phyloP scores from a whole-genome alignment of 2,797 vertebrate species.

The Poecilia gillii region DNA sequence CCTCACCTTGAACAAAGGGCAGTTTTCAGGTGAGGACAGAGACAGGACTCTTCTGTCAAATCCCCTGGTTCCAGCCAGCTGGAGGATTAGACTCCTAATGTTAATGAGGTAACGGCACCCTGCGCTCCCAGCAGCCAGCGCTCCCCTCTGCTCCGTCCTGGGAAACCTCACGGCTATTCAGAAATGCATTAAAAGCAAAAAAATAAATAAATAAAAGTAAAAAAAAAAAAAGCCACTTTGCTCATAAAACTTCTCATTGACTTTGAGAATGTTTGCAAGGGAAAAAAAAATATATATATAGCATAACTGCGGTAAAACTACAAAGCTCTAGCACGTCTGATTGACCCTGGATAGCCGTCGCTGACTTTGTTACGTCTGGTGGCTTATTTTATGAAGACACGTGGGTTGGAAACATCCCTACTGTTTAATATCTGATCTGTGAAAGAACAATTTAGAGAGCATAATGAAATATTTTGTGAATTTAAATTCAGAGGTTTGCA shows the following conservation, averaged over 20 bases:
- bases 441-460: too few relatives aligned
- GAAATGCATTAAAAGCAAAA: constrained; percentile 12
- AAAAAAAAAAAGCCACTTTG: constrained; percentile 4
- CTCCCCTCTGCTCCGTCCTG: constrained; percentile 19
- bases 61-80: constrained; percentile 35
- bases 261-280: background rate
- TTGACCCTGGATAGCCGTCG: background rate
- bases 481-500: background rate
- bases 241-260: background rate
- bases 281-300: background rate
- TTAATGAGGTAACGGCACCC: constrained; percentile 54
- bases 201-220: background rate
- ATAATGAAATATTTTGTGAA: too few relatives aligned
- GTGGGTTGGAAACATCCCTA: background rate
- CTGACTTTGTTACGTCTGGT: background rate
- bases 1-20: constrained; percentile 79
- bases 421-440: background rate
- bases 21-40: constrained; percentile 59
- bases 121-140: constrained; percentile 34
- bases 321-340: background rate
- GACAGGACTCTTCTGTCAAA: constrained; percentile 57
- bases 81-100: constrained; percentile 63
- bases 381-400: background rate
- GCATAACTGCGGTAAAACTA: background rate
- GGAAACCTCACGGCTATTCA: constrained; percentile 41